Percentiles rank a stretch among this genome's conserved stretches.
phyloP scores from a whole-genome alignment of 1,140 invertebrate genomes.

The Drosophila equinoxialis region DNA sequence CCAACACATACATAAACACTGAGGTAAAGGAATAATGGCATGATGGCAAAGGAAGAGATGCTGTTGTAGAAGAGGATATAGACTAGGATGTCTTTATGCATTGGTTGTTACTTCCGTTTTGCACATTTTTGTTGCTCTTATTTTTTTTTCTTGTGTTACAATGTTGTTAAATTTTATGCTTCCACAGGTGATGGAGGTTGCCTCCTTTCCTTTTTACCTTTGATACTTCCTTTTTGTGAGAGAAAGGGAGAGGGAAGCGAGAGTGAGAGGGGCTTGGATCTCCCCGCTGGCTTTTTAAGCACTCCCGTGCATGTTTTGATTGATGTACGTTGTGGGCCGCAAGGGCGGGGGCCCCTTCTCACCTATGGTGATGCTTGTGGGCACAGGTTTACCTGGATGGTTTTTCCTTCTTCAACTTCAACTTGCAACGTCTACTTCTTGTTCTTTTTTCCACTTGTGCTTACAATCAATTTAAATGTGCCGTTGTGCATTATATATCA shows the following conservation, averaged over 20 bases:
- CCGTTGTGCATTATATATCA: constrained; percentile 70
- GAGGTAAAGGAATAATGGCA: background rate
- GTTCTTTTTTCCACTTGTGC: constrained; percentile 36
- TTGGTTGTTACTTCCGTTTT: constrained; percentile 37
- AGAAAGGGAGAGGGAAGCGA: background rate
- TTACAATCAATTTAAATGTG: constrained; percentile 80
- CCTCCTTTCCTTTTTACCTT: constrained; percentile 35
- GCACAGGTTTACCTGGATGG: constrained; percentile 47
- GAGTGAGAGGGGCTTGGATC: background rate
- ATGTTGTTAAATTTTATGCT: constrained; percentile 75
- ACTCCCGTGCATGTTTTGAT: constrained; percentile 66
- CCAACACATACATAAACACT: background rate
- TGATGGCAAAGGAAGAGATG: too few species aligned
- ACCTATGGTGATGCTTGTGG: constrained; percentile 36
- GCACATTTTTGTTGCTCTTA: constrained; percentile 17
- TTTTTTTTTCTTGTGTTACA: constrained; percentile 32
- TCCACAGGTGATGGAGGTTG: constrained; percentile 63
- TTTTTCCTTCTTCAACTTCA: constrained; percentile 29
- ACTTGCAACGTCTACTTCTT: constrained; percentile 3
- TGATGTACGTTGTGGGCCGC: constrained; percentile 59
- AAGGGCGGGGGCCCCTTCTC: constrained; percentile 5
- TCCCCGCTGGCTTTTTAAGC: constrained; percentile 39
- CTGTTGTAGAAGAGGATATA: constrained; percentile 25
- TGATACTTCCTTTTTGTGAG: background rate
- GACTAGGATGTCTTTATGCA: constrained; percentile 72